Conservation (phyloP, 2,888 invertebrate species). For the Calliscelio sp. region DNA sequence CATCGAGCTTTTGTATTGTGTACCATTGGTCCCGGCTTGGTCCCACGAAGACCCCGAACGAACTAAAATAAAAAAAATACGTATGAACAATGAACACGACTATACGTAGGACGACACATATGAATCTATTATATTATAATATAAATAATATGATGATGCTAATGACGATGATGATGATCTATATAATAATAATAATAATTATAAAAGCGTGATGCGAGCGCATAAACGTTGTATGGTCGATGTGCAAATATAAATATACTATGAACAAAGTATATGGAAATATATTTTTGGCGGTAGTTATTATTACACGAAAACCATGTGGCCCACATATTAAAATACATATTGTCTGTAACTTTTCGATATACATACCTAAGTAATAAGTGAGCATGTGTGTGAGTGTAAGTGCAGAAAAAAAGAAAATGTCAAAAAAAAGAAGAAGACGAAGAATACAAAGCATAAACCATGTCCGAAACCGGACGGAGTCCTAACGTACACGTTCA, state of each 20-base stretch:
- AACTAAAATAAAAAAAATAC: constrained; percentile 40
- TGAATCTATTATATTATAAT: constrained; percentile 59
- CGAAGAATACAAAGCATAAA: background rate
- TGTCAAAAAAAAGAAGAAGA: constrained; percentile 11
- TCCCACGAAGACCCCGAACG: no score
- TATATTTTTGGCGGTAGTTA: constrained; percentile 82
- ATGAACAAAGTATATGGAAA: constrained; percentile 72
- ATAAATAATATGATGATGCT: no score
- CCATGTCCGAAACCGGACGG: constrained; percentile 56
- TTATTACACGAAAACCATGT: constrained; percentile 76
- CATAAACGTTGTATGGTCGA: constrained; percentile 47
- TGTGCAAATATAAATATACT: constrained; percentile 72
- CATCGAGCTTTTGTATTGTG: no score
- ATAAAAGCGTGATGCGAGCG: constrained; percentile 2
- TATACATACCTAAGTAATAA: constrained; percentile 76
- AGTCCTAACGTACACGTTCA: constrained; percentile 63
- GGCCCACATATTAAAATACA: constrained; percentile 79
- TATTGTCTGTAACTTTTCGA: constrained; percentile 81
- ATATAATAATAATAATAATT: constrained; percentile 13
- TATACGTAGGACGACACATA: constrained; percentile 70
- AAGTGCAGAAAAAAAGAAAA: background rate
- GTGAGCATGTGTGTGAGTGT: constrained; percentile 8
- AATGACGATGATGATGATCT: no score
- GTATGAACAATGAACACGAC: constrained; percentile 58
- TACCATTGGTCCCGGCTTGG: no score